These are phyloP conservation scores for Yoshiicerus persimilis DNA, from an alignment of 1,140 invertebrate genomes.

Conservation along the genomic window DNA sequence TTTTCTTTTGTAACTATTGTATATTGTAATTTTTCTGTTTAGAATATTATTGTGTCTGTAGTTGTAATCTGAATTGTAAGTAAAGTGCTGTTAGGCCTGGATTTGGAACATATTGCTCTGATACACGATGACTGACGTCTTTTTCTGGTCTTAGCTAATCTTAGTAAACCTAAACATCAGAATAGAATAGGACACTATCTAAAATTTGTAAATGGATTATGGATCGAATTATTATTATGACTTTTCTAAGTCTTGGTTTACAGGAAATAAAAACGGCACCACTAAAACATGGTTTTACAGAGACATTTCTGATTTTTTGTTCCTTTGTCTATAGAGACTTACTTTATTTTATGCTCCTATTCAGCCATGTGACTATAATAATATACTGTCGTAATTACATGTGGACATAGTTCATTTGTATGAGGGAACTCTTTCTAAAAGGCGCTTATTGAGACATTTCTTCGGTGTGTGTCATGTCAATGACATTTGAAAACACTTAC, in stretches of 20 bases:
- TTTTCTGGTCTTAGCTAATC: slow-evolving; percentile 5
- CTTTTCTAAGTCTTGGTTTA: no score
- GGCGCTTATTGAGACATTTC: neutral
- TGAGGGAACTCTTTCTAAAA: neutral
- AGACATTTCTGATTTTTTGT: neutral
- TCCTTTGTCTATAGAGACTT: neutral
- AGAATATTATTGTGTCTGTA: neutral
- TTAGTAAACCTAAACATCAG: neutral
- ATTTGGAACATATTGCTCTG: slow-evolving; percentile 16
- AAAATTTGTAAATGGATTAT: no score
- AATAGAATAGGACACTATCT: no score
- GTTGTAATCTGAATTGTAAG: no score
- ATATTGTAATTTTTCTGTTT: neutral
- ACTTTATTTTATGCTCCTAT: neutral
- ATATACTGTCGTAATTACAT: neutral
- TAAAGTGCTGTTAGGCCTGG: slow-evolving; percentile 13
- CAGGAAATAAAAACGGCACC: no score
- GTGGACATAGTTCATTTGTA: neutral
- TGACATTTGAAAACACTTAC: no score
- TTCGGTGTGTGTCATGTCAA: neutral
- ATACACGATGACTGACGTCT: slow-evolving; percentile 2
- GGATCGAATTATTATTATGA: no score
- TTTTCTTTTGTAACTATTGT: neutral
- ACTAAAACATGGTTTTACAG: neutral
- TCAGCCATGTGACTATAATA: neutral